These are phyloP conservation scores for Chromoteleia sp. DNA, from an alignment of 2,888 invertebrate genomes.

Conservation along the genomic window DNA sequence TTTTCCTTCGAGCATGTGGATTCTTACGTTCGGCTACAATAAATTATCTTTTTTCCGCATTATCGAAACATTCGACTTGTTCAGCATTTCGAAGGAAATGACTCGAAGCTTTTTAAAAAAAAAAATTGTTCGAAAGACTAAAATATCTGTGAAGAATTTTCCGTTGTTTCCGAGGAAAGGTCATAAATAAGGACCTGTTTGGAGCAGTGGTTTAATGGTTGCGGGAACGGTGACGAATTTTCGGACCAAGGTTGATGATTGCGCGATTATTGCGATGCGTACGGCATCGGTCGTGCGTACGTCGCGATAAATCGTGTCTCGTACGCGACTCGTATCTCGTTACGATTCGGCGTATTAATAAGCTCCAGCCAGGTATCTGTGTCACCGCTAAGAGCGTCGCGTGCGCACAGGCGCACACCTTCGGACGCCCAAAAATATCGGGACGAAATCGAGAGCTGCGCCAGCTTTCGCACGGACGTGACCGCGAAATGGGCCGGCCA, in stretches of 20 bases:
- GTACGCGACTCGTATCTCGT: conserved; percentile 76
- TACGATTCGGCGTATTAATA: conserved; percentile 57
- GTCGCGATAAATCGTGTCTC: conserved; percentile 43
- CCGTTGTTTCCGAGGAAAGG: neutral
- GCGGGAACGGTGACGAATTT: neutral
- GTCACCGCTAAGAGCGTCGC: conserved; percentile 71
- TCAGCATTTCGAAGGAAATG: conserved; percentile 6
- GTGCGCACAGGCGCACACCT: conserved; percentile 60
- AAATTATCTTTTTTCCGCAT: neutral
- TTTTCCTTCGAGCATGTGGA: neutral
- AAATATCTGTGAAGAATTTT: conserved; percentile 8
- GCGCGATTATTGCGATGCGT: conserved; percentile 71
- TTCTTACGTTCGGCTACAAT: no score
- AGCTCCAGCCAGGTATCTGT: conserved; percentile 71
- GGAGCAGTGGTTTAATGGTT: neutral
- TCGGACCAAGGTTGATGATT: neutral
- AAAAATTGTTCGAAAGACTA: neutral
- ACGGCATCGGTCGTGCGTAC: neutral
- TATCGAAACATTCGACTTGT: conserved; percentile 1
- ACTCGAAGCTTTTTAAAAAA: neutral
- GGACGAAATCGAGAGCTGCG: conserved; percentile 72
- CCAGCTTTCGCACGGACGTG: conserved; percentile 43
- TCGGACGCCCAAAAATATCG: conserved; percentile 69
- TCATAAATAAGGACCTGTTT: conserved; percentile 48
- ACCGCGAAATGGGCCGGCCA: conserved; percentile 30